These are phyloP conservation scores for Flexamia atlantica DNA, from an alignment of 2,888 invertebrate species.

Conservation along the genomic window DNA sequence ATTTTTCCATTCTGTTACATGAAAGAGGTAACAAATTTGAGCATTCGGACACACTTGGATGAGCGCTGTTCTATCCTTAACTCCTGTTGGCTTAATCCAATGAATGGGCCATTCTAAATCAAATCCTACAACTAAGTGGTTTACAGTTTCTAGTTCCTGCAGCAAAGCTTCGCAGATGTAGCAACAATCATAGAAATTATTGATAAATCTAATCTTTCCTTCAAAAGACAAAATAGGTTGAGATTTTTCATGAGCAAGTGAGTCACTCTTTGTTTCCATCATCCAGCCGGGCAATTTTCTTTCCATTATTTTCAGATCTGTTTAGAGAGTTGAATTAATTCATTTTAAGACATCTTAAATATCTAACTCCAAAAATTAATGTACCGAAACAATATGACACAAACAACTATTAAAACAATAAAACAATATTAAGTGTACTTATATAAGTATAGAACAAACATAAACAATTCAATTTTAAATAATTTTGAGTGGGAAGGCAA, in stretches of 20 bases:
- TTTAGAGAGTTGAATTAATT: no score
- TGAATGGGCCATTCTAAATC: slow-evolving; percentile 84
- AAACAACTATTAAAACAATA: no score
- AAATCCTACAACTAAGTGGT: slow-evolving; percentile 76
- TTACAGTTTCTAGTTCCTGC: slow-evolving; percentile 71
- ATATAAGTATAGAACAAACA: no score
- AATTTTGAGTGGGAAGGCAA: no score
- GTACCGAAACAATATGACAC: no score
- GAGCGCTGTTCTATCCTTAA: slow-evolving; percentile 74
- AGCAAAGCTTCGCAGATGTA: slow-evolving; percentile 75
- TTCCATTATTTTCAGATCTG: background rate
- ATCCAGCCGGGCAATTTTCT: slow-evolving; percentile 6
- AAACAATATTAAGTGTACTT: no score
- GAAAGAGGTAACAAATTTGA: slow-evolving; percentile 78
- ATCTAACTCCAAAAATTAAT: no score
- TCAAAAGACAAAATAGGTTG: slow-evolving; percentile 36
- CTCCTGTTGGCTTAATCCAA: slow-evolving; percentile 79
- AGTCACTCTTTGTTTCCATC: background rate
- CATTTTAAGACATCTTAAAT: no score
- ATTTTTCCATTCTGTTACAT: slow-evolving; percentile 76
- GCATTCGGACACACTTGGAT: slow-evolving; percentile 80
- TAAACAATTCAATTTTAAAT: no score
- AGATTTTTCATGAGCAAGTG: background rate
- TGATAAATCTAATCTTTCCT: slow-evolving; percentile 73
- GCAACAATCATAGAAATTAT: slow-evolving; percentile 75